Base-by-base conservation (phyloP, 1,140 invertebrate species). In the Drosophila busckii region DNA sequence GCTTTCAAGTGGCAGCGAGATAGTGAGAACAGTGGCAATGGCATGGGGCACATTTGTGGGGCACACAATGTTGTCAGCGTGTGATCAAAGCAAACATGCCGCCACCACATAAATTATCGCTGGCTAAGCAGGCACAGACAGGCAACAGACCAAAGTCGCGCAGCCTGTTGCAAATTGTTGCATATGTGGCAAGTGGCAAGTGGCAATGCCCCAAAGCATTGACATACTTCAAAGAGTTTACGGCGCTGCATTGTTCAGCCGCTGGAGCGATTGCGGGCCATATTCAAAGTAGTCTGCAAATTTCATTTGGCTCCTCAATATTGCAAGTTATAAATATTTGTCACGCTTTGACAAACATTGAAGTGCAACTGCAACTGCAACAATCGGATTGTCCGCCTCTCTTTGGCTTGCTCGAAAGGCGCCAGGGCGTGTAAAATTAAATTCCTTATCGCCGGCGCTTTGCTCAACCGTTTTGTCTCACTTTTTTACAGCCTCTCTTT, bases 31-130 rank as follows among this genome's bases (percentile, higher is more conserved):
- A 10, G 19, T 17, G 23, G 34, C 35, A 25, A 22, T n/a, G 37
- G 9, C 44, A n/a, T 7, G 8, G 41, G 49, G 25, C 44, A 54
- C 54, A 54, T 45, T 35, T 42, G 26, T 16, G 40, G 52, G 23
- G 10, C 22, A 20, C 23, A 34, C 60, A 61, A 55, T 70, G 54
- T 61, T 65, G 52, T 56, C 29, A 67, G 54, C 34, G 45, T 41
- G 4, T 56, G 75, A 82, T 82, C 75, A 82, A 82, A 82, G 75
- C 25, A 26, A 31, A 42, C 54, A 69, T 44, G 59, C 50, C 58
- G 64, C 68, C 52, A 59, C 38, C 75, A 82, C 75, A 82, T 82
- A 82, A 82, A 82, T 82, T 82, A 82, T 82, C 75, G 48, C 60
- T 37, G 61, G 60, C 76, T 70, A 82, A 80, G 68, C 73, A 80